Evolutionary conservation across 2,888 invertebrate species (phyloP), one percentile per base, ranked within the genome.

Genomic region (Allacma fusca): DNA sequence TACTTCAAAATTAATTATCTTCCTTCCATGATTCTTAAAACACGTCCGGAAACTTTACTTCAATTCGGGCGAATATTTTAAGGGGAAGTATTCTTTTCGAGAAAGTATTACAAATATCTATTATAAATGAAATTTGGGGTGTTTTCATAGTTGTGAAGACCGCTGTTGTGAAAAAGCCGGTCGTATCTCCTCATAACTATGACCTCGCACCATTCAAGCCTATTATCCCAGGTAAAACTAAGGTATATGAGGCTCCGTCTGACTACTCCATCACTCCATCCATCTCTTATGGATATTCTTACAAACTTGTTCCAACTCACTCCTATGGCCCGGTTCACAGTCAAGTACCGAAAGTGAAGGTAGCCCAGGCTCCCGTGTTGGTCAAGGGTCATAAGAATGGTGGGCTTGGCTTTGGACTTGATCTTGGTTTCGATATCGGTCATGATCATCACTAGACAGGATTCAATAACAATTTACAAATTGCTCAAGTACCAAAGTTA

Each of bases 201-300:
- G 71, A 71, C 28, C 23, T 21, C n/a, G 12, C 1, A 5, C 23
- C 71, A 1, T 71, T 71, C 29, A 26, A 57, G 57, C 50, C 71
- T 1, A 57, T 57, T 57, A n/a, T n/a, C n/a, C n/a, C n/a, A n/a
- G n/a, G n/a, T n/a, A n/a, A n/a, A n/a, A n/a, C n/a, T n/a, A n/a
- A n/a, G n/a, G 50, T 13, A 44, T 43, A 59, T 13, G 40, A 26
- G 7, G n/a, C n/a, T n/a, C 28, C 13, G 9, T 21, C 62, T 1
- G 57, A 71, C 50, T 71, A 19, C 26, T 21, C n/a, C 9, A 77
- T 78, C 29, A 73, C 73, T 1, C 80, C 81, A 1, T 80, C 81
- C 7, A 62, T 80, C 16, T 80, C 79, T 19, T 81, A 80, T 43
- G 81, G 81, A 5, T 81, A 77, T 43, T 81, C 81, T 0, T 81